Conservation (phyloP, 2,797 vertebrate genomes). For the Pachyuromys duprasi region DNA sequence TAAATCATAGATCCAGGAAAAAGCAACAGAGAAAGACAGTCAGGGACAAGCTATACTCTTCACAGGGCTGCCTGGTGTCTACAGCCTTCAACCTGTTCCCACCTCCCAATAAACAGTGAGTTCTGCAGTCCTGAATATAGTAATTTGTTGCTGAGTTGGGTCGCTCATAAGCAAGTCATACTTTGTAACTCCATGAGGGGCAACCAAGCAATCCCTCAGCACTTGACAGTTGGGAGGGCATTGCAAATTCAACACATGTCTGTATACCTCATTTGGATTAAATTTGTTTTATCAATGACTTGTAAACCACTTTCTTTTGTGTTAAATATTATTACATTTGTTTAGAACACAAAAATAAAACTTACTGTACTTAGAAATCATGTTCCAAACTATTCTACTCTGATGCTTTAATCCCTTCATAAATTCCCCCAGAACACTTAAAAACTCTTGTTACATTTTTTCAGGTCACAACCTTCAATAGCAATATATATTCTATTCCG, state of each 20-base stretch:
- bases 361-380: not conserved
- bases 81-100: rapidly evolving
- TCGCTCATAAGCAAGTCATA: not conserved
- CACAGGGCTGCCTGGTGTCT: not conserved
- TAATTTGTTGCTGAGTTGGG: not conserved
- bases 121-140: not conserved
- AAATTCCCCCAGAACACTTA: not conserved
- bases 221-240: no score
- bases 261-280: not conserved
- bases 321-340: not conserved
- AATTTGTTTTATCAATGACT: not conserved
- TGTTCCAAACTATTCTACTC: not conserved
- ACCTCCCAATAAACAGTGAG: not conserved
- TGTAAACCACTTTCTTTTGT: not conserved
- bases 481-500: not conserved
- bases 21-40: not conserved
- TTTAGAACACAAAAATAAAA: conserved; percentile 24
- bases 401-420: not conserved
- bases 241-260: not conserved
- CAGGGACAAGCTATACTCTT: not conserved
- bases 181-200: not conserved
- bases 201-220: not conserved
- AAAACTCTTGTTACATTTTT: not conserved
- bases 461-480: not conserved
- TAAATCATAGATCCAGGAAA: not conserved